Evolutionary conservation across 2,888 invertebrate genomes (phyloP).

Genomic region (Andrena dorsata): DNA sequence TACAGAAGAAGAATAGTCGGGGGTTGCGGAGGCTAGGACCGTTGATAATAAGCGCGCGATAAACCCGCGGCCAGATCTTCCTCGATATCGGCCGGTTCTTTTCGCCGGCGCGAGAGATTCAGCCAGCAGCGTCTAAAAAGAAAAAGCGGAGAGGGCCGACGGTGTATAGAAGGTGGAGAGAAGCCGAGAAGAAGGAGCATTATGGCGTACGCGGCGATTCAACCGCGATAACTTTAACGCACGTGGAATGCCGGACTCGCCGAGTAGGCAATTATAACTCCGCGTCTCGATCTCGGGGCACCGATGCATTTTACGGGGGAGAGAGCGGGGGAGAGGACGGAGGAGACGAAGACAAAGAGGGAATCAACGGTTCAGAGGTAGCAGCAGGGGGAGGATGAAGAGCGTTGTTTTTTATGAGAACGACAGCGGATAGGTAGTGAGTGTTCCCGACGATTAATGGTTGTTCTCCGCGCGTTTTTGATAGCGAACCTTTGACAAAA

Average conservation of each 20-base stretch:
- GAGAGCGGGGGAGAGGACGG: slow-evolving; percentile 20
- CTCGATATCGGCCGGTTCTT: slow-evolving; percentile 61
- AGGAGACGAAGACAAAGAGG: slow-evolving; percentile 47
- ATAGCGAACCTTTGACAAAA: slow-evolving; percentile 48
- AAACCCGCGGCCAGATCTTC: slow-evolving; percentile 59
- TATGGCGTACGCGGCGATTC: slow-evolving; percentile 73
- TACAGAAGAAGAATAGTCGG: slow-evolving; percentile 21
- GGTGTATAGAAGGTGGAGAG: slow-evolving; percentile 28
- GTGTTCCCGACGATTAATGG: slow-evolving; percentile 64
- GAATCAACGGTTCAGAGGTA: slow-evolving; percentile 24
- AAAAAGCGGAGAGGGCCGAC: slow-evolving; percentile 29
- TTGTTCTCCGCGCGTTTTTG: slow-evolving; percentile 49
- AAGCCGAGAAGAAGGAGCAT: slow-evolving; percentile 63
- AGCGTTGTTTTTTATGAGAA: slow-evolving; percentile 59
- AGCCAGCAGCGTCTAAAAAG: slow-evolving; percentile 37
- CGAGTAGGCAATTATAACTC: slow-evolving; percentile 77
- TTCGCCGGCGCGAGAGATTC: slow-evolving; percentile 54
- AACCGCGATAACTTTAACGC: slow-evolving; percentile 77
- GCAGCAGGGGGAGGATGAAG: slow-evolving; percentile 14
- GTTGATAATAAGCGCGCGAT: slow-evolving; percentile 53
- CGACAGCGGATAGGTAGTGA: slow-evolving; percentile 57
- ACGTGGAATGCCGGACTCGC: slow-evolving; percentile 74
- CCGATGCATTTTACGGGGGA: slow-evolving; percentile 66
- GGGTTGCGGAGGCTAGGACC: slow-evolving; percentile 9
- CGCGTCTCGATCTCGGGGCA: slow-evolving; percentile 66